Conservation (phyloP, 1,140 invertebrate species). For the Zaprionus tsacasi region DNA sequence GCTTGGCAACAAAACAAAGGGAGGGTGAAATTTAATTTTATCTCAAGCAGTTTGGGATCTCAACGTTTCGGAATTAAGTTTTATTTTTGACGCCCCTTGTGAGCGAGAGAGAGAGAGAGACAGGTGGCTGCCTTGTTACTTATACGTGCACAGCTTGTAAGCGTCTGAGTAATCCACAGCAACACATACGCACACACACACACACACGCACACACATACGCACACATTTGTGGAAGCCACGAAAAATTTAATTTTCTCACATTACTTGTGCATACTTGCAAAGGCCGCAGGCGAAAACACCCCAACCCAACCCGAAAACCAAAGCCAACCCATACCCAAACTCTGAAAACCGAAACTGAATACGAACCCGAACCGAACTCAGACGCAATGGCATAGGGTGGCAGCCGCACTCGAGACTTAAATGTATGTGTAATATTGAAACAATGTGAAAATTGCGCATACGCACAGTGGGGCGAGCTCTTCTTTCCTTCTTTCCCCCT, state of each 20-base stretch:
- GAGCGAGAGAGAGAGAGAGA: not conserved
- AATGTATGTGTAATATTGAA: constrained; percentile 79
- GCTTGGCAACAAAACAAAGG: constrained; percentile 40
- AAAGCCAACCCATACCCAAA: constrained; percentile 35
- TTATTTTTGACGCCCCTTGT: constrained; percentile 56
- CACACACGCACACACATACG: constrained; percentile 16
- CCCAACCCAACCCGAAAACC: constrained; percentile 39
- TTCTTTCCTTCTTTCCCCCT: too few relatives aligned
- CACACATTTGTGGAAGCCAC: constrained; percentile 65
- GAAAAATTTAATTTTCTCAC: constrained; percentile 83
- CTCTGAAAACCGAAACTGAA: constrained; percentile 17
- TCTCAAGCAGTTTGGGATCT: constrained; percentile 20
- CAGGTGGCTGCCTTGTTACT: constrained; percentile 25
- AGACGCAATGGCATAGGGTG: not conserved
- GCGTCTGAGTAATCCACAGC: constrained; percentile 50
- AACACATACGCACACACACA: constrained; percentile 23
- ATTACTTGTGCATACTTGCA: constrained; percentile 80
- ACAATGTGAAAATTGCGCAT: constrained; percentile 82
- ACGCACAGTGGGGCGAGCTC: constrained; percentile 42
- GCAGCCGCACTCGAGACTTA: constrained; percentile 9
- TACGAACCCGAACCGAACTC: constrained; percentile 15
- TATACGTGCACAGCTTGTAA: constrained; percentile 46
- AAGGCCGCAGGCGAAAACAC: constrained; percentile 66
- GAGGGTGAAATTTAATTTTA: constrained; percentile 20
- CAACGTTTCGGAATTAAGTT: constrained; percentile 67